Conservation (phyloP, 2,113 vertebrate genomes). For the Cyprinus carpio region DNA sequence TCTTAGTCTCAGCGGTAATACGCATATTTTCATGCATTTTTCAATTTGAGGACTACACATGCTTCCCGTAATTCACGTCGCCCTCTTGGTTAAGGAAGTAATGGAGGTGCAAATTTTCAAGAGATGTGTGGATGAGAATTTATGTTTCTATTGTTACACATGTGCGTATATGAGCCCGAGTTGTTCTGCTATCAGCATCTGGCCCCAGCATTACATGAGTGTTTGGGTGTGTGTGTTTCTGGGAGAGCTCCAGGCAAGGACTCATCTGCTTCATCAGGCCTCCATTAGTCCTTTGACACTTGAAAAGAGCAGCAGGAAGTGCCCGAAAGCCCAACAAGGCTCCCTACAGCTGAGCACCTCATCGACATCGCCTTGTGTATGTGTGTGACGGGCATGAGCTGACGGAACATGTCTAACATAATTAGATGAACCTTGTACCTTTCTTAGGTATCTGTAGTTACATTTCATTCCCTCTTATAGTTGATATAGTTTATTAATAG, state of each 20-base stretch:
- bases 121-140: constrained; percentile 1
- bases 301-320: constrained; percentile 1
- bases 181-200: background rate
- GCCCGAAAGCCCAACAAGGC: background rate
- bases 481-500: background rate
- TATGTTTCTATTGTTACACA: background rate
- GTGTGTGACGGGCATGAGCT: background rate
- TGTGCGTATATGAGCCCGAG: background rate
- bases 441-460: background rate
- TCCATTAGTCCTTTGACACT: constrained; percentile 40
- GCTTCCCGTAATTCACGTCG: background rate
- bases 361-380: background rate
- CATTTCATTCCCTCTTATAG: background rate
- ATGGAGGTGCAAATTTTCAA: constrained; percentile 16
- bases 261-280: constrained; percentile 36
- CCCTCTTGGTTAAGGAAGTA: constrained; percentile 24
- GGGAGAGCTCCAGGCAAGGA: constrained; percentile 37
- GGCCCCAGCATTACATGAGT: constrained; percentile 3
- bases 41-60: background rate
- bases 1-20: background rate
- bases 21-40: constrained; percentile 17
- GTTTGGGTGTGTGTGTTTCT: constrained; percentile 18
- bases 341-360: constrained; percentile 27
- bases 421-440: background rate
- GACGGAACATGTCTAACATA: background rate